A percentile compares a stretch with the other conserved stretches of the same genome.
phyloP scores from a whole-genome alignment of 1,140 invertebrate genomes.

The Drosophila nigrodunni region DNA sequence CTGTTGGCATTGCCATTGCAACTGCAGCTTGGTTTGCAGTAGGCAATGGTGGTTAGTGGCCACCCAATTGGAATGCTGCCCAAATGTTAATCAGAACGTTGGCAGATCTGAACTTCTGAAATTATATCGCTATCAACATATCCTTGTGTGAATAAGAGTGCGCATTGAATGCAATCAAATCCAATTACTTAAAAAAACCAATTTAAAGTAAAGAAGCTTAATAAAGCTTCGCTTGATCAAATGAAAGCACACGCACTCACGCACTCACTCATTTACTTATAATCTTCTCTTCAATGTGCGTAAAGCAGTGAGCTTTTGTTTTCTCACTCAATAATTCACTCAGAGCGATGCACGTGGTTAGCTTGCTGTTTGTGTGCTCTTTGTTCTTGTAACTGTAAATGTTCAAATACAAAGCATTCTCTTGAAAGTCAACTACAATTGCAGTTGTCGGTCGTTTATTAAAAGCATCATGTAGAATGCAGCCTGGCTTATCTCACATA shows the following conservation, averaged over 20 bases:
- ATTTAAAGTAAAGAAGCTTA: no score
- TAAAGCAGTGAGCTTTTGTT: background rate
- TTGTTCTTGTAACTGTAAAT: constrained; percentile 2
- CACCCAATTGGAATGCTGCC: constrained; percentile 22
- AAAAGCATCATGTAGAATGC: background rate
- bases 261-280: background rate
- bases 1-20: constrained; percentile 31
- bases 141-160: no score
- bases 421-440: background rate
- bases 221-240: no score
- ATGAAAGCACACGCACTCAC: no score
- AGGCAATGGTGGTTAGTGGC: background rate
- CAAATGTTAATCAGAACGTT: constrained; percentile 13
- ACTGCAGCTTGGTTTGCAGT: background rate
- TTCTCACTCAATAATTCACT: background rate
- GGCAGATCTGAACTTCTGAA: constrained; percentile 2
- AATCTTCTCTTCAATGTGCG: background rate
- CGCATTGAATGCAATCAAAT: background rate
- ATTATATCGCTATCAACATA: no score
- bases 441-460: background rate
- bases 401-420: background rate
- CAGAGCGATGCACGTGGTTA: constrained; percentile 3
- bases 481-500: background rate
- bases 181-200: background rate
- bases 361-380: background rate